Percentiles rank a stretch among this genome's conserved stretches.
Evolutionary conservation across 1,140 invertebrate genomes (phyloP).

Genomic region (Bombus polaris): DNA sequence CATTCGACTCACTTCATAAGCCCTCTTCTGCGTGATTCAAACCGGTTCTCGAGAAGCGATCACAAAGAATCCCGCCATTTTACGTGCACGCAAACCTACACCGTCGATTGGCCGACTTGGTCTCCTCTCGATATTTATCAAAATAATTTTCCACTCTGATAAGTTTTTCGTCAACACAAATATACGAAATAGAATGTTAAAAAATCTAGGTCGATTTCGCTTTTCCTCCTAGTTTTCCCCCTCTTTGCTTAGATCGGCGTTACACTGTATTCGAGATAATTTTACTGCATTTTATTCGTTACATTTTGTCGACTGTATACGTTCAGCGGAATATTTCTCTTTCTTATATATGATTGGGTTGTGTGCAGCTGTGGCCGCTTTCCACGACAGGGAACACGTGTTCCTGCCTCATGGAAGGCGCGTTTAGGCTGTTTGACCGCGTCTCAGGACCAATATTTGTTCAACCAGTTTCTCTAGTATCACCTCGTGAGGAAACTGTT

Average conservation of each 20-base stretch:
- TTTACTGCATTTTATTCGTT: conserved; percentile 6
- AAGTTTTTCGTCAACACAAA: neutral
- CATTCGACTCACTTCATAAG: conserved; percentile 58
- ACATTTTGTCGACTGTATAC: neutral
- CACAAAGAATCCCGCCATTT: conserved; percentile 69
- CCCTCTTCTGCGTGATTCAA: conserved; percentile 55
- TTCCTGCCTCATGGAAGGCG: neutral
- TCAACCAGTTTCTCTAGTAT: neutral
- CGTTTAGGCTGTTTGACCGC: neutral
- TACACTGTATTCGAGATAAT: neutral
- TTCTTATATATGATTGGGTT: neutral
- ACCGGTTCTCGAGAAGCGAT: conserved; percentile 68
- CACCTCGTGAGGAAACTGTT: neutral
- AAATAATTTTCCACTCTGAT: neutral
- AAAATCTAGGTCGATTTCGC: neutral
- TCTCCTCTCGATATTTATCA: conserved; percentile 28
- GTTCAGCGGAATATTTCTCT: neutral
- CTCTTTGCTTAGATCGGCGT: too few species aligned
- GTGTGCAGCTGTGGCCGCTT: neutral
- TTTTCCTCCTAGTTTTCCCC: neutral
- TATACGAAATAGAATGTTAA: neutral
- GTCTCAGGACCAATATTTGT: neutral
- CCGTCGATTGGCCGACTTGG: conserved; percentile 33
- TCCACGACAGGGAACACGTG: neutral
- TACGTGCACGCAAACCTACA: conserved; percentile 47